phyloP scores from a whole-genome alignment of 64 coral and sea anemone species.

The Anthopleura sola region DNA sequence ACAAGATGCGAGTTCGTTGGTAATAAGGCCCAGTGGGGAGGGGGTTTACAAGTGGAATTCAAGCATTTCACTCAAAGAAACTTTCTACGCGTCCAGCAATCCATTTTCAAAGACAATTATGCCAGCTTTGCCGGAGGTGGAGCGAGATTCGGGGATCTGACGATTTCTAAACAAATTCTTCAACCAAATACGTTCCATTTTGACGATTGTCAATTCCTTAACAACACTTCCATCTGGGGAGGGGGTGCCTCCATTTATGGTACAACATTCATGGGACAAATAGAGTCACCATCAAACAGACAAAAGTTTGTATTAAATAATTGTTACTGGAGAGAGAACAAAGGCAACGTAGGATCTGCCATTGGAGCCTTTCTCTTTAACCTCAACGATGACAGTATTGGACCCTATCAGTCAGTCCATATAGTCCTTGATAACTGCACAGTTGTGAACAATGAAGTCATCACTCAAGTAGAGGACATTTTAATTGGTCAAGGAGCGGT shows the following conservation, averaged over 20 bases:
- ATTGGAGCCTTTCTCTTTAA: constrained; percentile 65
- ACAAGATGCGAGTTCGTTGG: constrained; percentile 42
- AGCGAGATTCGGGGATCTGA: constrained; percentile 44
- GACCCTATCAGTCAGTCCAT: constrained; percentile 52
- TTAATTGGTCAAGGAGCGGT: constrained; percentile 72
- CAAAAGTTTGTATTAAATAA: constrained; percentile 45
- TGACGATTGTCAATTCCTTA: constrained; percentile 30
- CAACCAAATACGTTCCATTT: constrained; percentile 11
- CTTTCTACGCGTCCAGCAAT: constrained; percentile 15
- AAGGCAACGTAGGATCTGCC: constrained; percentile 68
- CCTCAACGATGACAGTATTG: constrained; percentile 69
- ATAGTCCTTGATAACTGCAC: constrained; percentile 34
- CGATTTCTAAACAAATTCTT: neutral
- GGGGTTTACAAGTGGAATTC: constrained; percentile 57
- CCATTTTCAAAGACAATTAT: constrained; percentile 46
- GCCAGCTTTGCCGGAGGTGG: constrained; percentile 64
- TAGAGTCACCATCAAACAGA: neutral
- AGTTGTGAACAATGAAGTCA: constrained; percentile 54
- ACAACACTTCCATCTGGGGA: constrained; percentile 54
- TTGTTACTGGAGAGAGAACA: constrained; percentile 55
- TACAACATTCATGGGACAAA: constrained; percentile 42
- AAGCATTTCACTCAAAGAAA: constrained; percentile 20
- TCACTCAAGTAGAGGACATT: constrained; percentile 31
- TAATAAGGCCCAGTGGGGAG: constrained; percentile 71
- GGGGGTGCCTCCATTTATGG: constrained; percentile 66